Evolutionary conservation across 2,797 vertebrate species (phyloP).

Genomic region (Selene dorsalis): DNA sequence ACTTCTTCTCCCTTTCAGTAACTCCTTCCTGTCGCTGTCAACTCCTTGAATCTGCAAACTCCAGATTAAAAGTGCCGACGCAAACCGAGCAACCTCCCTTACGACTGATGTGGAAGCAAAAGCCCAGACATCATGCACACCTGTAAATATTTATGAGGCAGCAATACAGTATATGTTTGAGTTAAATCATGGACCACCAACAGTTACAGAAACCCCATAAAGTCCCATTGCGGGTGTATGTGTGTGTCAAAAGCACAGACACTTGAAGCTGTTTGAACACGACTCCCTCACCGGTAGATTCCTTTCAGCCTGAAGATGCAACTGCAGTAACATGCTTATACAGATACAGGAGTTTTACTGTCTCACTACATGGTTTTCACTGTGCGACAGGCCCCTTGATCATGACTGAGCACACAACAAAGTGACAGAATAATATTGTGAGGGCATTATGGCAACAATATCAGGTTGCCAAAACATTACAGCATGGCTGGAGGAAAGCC

Average conservation of each 20-base stretch:
- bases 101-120: conserved; percentile 21
- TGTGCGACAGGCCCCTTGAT: conserved; percentile 54
- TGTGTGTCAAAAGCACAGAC: conserved; percentile 32
- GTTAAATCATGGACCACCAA: conserved; percentile 62
- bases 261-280: conserved; percentile 44
- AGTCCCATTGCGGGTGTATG: conserved; percentile 18
- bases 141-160: conserved; percentile 75
- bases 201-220: conserved; percentile 40
- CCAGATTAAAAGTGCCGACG: conserved; percentile 21
- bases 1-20: conserved; percentile 36
- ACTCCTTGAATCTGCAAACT: conserved; percentile 17
- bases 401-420: conserved; percentile 66
- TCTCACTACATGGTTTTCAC: conserved; percentile 24
- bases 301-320: conserved; percentile 29
- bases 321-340: conserved; percentile 19
- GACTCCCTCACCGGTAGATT: conserved; percentile 29
- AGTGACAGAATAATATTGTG: conserved; percentile 76
- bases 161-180: conserved; percentile 38
- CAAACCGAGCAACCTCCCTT: neutral
- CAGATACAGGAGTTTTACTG: conserved; percentile 17
- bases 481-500: conserved; percentile 70
- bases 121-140: conserved; percentile 40
- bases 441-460: conserved; percentile 73
- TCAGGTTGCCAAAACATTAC: conserved; percentile 75
- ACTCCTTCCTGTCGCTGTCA: conserved; percentile 25